Percentiles rank a stretch among this genome's conserved stretches.
These are phyloP conservation scores for Python bivittatus DNA, from an alignment of 2,113 vertebrate species.

Conservation along the genomic window DNA sequence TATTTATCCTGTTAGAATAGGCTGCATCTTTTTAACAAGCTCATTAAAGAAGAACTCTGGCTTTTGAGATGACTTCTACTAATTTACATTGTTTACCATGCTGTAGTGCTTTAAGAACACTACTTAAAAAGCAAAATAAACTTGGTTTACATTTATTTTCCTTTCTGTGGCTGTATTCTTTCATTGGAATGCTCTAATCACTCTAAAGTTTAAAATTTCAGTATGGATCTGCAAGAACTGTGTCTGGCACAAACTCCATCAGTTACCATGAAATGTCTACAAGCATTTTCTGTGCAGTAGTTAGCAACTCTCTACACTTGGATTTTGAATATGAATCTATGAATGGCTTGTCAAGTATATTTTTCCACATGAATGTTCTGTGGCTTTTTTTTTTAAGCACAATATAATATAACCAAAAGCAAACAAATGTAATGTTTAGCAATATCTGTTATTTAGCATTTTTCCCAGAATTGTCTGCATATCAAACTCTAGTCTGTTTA, in stretches of 20 bases:
- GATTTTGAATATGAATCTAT: neutral
- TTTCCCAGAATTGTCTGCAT: slow-evolving; percentile 15
- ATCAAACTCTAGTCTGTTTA: neutral
- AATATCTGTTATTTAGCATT: slow-evolving; percentile 35
- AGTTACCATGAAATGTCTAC: neutral
- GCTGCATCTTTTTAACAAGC: slow-evolving; percentile 98
- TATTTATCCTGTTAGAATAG: slow-evolving; percentile 99
- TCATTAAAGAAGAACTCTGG: slow-evolving; percentile 89
- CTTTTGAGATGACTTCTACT: slow-evolving; percentile 96
- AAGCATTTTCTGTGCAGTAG: too few species aligned
- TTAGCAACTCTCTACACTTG: neutral
- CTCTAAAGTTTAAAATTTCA: slow-evolving; percentile 44
- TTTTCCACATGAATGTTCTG: slow-evolving; percentile 60
- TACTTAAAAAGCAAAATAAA: slow-evolving; percentile 95
- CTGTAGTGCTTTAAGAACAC: slow-evolving; percentile 97
- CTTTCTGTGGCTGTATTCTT: slow-evolving; percentile 69
- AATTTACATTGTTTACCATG: slow-evolving; percentile 99
- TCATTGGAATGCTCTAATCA: slow-evolving; percentile 67
- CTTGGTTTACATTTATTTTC: slow-evolving; percentile 98
- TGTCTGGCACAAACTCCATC: slow-evolving; percentile 32
- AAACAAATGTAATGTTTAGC: slow-evolving; percentile 43
- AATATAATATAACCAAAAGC: slow-evolving; percentile 25
- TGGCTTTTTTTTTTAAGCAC: slow-evolving; percentile 45
- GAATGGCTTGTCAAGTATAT: neutral
- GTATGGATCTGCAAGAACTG: slow-evolving; percentile 35